A percentile compares a stretch with the other conserved stretches of the same genome.
These are phyloP conservation scores for Drosophila tropicalis DNA, from an alignment of 1,140 invertebrate genomes.

Conservation along the genomic window DNA sequence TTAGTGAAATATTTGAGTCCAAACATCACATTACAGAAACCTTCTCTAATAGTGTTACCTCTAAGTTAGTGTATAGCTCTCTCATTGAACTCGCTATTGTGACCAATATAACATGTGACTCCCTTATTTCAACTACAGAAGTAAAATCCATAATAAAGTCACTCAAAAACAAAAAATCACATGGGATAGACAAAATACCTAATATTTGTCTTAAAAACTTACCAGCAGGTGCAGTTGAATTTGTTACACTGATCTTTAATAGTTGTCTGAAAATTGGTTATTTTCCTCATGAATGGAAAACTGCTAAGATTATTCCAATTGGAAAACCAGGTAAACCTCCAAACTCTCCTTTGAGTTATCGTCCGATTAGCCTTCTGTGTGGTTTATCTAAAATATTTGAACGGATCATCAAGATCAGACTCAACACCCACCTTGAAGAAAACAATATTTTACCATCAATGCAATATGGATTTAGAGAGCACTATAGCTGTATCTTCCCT, in stretches of 20 bases:
- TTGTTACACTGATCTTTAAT: too few species aligned
- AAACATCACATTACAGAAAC: neutral
- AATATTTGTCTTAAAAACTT: slow-evolving; percentile 8
- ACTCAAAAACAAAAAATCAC: neutral
- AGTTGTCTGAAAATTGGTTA: neutral
- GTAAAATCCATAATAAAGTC: neutral
- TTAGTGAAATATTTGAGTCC: too few species aligned
- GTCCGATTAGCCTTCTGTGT: too few species aligned
- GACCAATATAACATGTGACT: too few species aligned
- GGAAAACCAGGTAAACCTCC: neutral
- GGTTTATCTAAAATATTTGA: too few species aligned
- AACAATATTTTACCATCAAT: too few species aligned
- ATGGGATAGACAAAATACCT: neutral
- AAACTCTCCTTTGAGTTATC: neutral
- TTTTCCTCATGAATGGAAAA: slow-evolving; percentile 4
- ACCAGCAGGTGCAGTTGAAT: neutral
- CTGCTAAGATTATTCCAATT: neutral
- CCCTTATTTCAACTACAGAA: neutral
- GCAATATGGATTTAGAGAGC: too few species aligned
- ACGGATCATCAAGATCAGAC: too few species aligned
- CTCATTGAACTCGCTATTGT: neutral
- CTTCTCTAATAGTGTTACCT: neutral
- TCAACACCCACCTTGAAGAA: too few species aligned
- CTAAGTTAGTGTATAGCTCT: neutral
- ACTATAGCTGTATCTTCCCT: too few species aligned